phyloP scores from a whole-genome alignment of 2,113 vertebrate genomes.

The Synodontis membranacea region DNA sequence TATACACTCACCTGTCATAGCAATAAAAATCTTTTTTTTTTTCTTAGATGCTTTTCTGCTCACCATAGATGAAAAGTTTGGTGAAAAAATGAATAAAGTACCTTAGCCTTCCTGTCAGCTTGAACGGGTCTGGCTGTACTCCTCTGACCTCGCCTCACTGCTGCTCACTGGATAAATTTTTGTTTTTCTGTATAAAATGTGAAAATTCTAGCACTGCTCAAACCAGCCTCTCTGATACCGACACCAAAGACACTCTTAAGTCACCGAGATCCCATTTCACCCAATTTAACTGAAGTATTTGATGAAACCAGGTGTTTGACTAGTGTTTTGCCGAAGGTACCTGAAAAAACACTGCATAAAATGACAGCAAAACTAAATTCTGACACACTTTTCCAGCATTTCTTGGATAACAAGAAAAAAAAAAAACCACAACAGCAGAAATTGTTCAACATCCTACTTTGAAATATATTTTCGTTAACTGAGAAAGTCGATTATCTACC shows the following conservation, averaged over 20 bases:
- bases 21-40: neutral
- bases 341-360: too few species aligned
- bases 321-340: too few species aligned
- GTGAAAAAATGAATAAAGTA: too few species aligned
- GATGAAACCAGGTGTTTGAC: neutral
- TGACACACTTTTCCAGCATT: neutral
- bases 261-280: neutral
- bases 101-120: neutral
- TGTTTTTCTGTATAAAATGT: neutral
- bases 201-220: neutral
- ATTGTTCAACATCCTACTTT: slow-evolving; percentile 25
- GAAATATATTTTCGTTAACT: slow-evolving; percentile 42
- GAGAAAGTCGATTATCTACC: slow-evolving; percentile 38
- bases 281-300: neutral
- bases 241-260: neutral
- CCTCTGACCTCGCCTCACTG: neutral
- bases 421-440: slow-evolving; percentile 23
- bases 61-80: neutral
- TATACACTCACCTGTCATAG: neutral
- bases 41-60: neutral
- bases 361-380: too few species aligned
- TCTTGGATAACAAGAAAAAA: neutral
- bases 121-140: neutral
- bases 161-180: neutral
- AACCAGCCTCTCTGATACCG: neutral